Evolutionary conservation across 2,113 vertebrate genomes (phyloP), one percentile per base, ranked within the genome.

Genomic region (Setophaga kirtlandii): DNA sequence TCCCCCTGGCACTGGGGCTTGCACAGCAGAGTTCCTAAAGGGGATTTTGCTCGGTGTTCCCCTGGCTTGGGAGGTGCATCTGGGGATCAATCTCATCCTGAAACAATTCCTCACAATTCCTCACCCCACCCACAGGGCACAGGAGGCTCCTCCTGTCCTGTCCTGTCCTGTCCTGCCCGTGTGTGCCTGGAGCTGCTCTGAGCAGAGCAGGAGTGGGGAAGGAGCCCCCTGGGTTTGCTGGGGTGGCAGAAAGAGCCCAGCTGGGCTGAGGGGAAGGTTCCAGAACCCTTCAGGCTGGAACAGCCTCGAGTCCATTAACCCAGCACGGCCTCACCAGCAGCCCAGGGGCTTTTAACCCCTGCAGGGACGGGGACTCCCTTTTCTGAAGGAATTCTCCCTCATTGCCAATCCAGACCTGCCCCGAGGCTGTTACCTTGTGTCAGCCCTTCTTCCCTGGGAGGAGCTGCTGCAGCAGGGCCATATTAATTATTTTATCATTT

Each of bases 151-250:
- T 59, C 33, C 20, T 58, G 16, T 11, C 11, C 53, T 46, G 44
- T 59, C 31, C 20, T 58, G 18, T 10, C 11, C 55, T 37, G 37
- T 37, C 37, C 37, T 37, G 37, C 37, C 37, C 21, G 28, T 22
- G 55, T 4, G 11, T 47, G 59, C 42, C 53, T 11, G 3, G 4
- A 4, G 0, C 30, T 3, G 42, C 30, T 12, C 52, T 12, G 65
- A 15, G 59, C 33, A 22, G 17, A 10, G 17, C 41, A 25, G 64
- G 35, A 1, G 22, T 2, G 33, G 35, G 60, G 17, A 17, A n/a
- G 35, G 20, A 73, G 7, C 16, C 25, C 30, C 33, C 3, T 1
- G 78, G 31, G 2, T 8, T 7, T 8, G 4, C 7, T 0, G 8
- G 46, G 14, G 4, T 9, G 81, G 28, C 33, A 11, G 2, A 24